Base-by-base conservation (phyloP, 92 coral and sea anemone species). In the Desmophyllum pertusum region DNA sequence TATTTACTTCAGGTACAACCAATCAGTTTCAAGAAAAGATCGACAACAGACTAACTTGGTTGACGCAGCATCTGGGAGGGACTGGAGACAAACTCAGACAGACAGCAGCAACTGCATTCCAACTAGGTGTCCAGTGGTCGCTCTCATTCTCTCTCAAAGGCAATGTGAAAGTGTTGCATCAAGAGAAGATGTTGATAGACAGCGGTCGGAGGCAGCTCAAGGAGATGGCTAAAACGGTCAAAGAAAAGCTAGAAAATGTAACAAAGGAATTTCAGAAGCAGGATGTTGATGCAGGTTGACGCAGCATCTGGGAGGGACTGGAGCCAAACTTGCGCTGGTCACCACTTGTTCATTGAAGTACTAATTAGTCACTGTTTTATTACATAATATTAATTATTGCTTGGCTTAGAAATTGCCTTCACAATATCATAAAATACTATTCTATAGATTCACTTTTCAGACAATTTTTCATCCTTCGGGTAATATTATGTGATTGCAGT, bases 51-150 rank as follows among this genome's bases (percentile, higher is more conserved):
- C 88, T 96, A 7, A 84, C 91, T 18, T 96, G 99, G 99, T 73
- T 96, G 76, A 90, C 97, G 4, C 80, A 81, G 35, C 95, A 96
- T 55, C 93, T 96, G n/a, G 98, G 97, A n/a, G 97, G 97, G 39
- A 92, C 99, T 87, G 99, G 94, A 52, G 91, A 96, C 92, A 93
- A 93, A 79, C 81, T 96, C n/a, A n/a, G n/a, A n/a, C n/a, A n/a
- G n/a, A n/a, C n/a, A n/a, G n/a, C n/a, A n/a, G 40, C 85, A 81
- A 37, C 90, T 96, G 35, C 93, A 93, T 5, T 67, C 79, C 42
- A 88, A 81, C 76, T 95, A 94, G 79, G 83, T 85, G 95, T 93
- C 33, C 98, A 96, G 79, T 87, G 90, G 64, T 81, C 93, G 9
- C 84, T 96, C 73, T 75, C 98, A 5, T 80, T 50, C 53, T 89